These are phyloP conservation scores for Agrochola circellaris DNA, from an alignment of 2,888 invertebrate species.

Conservation along the genomic window DNA sequence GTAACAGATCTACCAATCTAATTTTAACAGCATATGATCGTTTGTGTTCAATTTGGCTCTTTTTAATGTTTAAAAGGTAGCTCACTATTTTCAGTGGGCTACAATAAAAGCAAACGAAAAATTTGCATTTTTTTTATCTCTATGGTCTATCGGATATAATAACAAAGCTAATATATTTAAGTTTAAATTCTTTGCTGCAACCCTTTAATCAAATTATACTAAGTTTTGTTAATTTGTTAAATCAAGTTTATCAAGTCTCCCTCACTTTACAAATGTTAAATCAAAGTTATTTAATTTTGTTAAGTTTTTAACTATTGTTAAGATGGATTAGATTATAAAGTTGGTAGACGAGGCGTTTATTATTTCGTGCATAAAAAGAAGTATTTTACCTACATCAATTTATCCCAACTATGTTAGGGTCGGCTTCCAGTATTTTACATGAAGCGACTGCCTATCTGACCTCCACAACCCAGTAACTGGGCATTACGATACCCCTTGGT, in stretches of 20 bases:
- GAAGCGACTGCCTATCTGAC: too few species aligned
- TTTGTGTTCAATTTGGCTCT: too few species aligned
- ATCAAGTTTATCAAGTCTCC: constrained; percentile 18
- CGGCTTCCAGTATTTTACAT: too few species aligned
- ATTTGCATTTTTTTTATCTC: too few species aligned
- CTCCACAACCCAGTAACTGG: too few species aligned
- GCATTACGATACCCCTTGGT: too few species aligned
- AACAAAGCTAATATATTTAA: constrained; percentile 14
- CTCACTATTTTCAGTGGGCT: too few species aligned
- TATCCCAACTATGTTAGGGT: too few species aligned
- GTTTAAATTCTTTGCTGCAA: neutral
- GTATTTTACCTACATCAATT: too few species aligned
- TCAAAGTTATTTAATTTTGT: neutral
- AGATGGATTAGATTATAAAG: neutral
- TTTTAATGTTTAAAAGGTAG: too few species aligned
- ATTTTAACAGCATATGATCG: too few species aligned
- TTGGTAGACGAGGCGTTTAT: neutral
- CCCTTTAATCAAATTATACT: constrained; percentile 27
- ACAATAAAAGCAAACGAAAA: too few species aligned
- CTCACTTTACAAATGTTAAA: constrained; percentile 29
- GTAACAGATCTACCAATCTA: constrained; percentile 15
- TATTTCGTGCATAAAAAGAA: neutral
- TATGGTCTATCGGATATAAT: neutral
- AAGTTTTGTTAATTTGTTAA: constrained; percentile 15
- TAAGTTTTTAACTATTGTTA: neutral